These are phyloP conservation scores for Ormyrus labotus DNA, from an alignment of 2,888 invertebrate species.

Conservation along the genomic window DNA sequence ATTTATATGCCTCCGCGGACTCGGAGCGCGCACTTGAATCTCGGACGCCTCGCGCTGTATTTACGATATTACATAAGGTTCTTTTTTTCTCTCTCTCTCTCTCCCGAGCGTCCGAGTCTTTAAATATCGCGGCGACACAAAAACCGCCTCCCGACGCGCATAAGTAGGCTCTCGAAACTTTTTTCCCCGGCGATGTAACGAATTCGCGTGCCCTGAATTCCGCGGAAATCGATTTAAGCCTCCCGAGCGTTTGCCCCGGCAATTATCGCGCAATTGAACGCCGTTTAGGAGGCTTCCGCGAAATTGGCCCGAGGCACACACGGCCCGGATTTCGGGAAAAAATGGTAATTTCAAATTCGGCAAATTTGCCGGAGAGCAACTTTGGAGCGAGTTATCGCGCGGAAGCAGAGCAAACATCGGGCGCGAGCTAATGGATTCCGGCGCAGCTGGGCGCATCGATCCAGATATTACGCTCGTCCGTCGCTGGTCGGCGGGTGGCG, in stretches of 20 bases:
- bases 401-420: not conserved
- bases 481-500: constrained; percentile 20
- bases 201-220: not conserved
- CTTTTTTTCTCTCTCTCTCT: not conserved
- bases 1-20: not conserved
- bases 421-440: not conserved
- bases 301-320: constrained; percentile 2
- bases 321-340: not conserved
- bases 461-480: not conserved
- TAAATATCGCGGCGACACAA: constrained; percentile 5
- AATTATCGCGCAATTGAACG: constrained; percentile 24
- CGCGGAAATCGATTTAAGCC: not conserved
- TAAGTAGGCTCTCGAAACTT: not conserved
- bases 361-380: constrained; percentile 7
- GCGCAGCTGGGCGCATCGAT: not conserved
- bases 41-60: not conserved
- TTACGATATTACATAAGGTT: constrained; percentile 9
- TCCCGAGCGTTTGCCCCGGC: constrained; percentile 3
- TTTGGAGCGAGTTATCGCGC: not conserved
- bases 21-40: not conserved
- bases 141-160: not conserved
- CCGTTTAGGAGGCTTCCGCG: not conserved
- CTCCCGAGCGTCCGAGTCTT: not conserved
- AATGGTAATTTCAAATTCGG: constrained; percentile 5
- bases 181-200: not conserved